Percentiles rank a stretch among this genome's conserved stretches.
phyloP scores from a whole-genome alignment of 2,113 vertebrate species.

The Scortum barcoo region DNA sequence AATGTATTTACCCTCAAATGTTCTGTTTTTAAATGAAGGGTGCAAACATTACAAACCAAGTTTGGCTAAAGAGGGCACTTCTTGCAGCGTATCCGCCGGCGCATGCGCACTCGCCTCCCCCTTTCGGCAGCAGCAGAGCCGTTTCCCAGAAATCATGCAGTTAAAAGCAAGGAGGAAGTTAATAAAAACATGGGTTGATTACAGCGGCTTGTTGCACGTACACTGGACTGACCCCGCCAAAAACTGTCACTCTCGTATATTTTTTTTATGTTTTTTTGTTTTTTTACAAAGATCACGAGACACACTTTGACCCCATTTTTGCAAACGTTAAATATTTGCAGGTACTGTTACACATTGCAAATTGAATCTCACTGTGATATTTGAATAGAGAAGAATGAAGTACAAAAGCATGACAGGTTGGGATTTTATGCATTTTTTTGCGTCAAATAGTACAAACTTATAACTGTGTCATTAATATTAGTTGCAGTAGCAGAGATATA shows the following conservation, averaged over 20 bases:
- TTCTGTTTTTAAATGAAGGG: no score
- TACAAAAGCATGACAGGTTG: not conserved
- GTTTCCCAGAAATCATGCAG: constrained; percentile 77
- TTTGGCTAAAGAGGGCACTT: not conserved
- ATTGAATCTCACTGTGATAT: not conserved
- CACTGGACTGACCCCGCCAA: not conserved
- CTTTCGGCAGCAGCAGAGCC: fast-evolving
- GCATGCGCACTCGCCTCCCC: constrained; percentile 36
- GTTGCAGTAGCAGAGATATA: not conserved
- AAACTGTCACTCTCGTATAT: not conserved
- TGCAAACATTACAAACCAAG: not conserved
- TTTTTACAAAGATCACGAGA: not conserved
- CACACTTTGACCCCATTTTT: not conserved
- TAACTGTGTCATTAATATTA: no score
- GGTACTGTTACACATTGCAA: not conserved
- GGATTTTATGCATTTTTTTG: not conserved
- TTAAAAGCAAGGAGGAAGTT: constrained; percentile 63
- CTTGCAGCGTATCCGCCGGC: constrained; percentile 40
- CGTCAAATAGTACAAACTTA: not conserved
- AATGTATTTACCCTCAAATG: not conserved
- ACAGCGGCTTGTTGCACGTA: constrained; percentile 9
- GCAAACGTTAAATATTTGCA: not conserved
- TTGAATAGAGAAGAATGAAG: not conserved
- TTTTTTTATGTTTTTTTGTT: not conserved
- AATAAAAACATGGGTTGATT: not conserved